A percentile compares a stretch with the other conserved stretches of the same genome.
phyloP scores from a whole-genome alignment of 2,113 vertebrate genomes.

The Vulpes lagopus region DNA sequence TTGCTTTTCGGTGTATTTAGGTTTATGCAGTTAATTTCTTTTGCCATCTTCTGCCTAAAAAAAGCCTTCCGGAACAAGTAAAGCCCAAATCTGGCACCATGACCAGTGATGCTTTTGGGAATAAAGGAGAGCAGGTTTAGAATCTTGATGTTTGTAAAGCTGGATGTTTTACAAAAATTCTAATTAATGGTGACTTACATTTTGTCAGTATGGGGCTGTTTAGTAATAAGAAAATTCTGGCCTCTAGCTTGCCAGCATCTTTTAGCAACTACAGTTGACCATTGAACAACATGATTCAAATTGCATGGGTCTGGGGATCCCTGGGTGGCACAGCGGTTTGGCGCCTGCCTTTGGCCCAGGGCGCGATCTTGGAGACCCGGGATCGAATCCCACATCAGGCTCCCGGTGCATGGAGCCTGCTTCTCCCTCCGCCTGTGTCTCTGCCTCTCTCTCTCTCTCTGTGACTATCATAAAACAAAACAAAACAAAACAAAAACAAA shows the following conservation, averaged over 20 bases:
- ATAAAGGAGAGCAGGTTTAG: constrained; percentile 5
- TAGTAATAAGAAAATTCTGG: constrained; percentile 42
- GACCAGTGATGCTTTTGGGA: neutral
- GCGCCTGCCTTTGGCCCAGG: too few relatives aligned
- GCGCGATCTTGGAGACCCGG: too few relatives aligned
- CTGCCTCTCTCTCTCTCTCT: too few relatives aligned
- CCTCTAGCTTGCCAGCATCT: neutral
- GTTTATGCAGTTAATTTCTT: neutral
- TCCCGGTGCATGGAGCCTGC: too few relatives aligned
- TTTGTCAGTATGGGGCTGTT: constrained; percentile 18
- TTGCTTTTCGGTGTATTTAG: constrained; percentile 22
- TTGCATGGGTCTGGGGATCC: fast-evolving
- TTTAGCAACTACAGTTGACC: constrained; percentile 18
- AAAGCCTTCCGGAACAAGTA: neutral
- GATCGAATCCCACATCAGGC: too few relatives aligned
- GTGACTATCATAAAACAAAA: too few relatives aligned
- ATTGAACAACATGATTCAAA: neutral
- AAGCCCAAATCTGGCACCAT: neutral
- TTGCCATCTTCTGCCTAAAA: neutral
- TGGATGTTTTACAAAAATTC: neutral
- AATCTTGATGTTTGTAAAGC: neutral
- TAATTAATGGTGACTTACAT: neutral
- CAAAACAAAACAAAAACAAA: too few relatives aligned
- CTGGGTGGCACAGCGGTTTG: too few relatives aligned
- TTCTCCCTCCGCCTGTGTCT: too few relatives aligned